Evolutionary conservation across 1,140 invertebrate genomes (phyloP).

Genomic region (Cylas formicarius): DNA sequence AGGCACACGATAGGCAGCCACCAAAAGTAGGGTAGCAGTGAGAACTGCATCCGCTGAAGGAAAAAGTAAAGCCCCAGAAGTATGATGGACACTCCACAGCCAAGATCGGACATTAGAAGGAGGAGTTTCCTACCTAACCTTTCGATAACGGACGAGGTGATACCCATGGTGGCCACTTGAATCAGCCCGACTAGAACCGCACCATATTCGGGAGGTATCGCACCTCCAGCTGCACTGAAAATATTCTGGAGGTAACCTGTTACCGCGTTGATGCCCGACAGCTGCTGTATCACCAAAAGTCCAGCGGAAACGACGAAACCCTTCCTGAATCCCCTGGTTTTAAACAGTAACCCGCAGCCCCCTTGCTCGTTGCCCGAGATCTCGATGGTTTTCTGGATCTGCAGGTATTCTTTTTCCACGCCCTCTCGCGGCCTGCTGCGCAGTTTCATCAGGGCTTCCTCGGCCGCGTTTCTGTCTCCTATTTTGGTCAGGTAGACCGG

Average conservation of each 20-base stretch:
- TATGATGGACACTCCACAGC: conserved; percentile 43
- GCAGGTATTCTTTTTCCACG: conserved; percentile 12
- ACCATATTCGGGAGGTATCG: conserved; percentile 47
- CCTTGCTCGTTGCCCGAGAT: conserved; percentile 32
- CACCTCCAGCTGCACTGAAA: conserved; percentile 56
- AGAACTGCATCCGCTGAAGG: conserved; percentile 26
- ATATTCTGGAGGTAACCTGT: conserved; percentile 73
- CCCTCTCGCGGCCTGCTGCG: conserved; percentile 48
- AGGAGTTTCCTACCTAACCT: conserved; percentile 63
- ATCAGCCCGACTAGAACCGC: conserved; percentile 73
- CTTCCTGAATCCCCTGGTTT: conserved; percentile 48
- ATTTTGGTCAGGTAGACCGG: conserved; percentile 62
- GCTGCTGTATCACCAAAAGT: conserved; percentile 80
- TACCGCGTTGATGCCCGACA: conserved; percentile 79
- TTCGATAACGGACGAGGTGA: conserved; percentile 68
- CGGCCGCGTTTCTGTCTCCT: conserved; percentile 52
- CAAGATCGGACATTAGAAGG: conserved; percentile 59
- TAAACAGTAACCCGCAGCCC: conserved; percentile 16
- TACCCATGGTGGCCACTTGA: conserved; percentile 64
- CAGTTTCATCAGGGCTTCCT: conserved; percentile 54
- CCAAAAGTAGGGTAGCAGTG: conserved; percentile 23
- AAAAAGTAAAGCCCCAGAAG: conserved; percentile 34
- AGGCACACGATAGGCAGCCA: conserved; percentile 35
- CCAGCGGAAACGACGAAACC: conserved; percentile 65
- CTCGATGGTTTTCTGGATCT: conserved; percentile 12